These are phyloP conservation scores for Tigriopus japonicus DNA, from an alignment of 1,140 invertebrate genomes.

Conservation along the genomic window DNA sequence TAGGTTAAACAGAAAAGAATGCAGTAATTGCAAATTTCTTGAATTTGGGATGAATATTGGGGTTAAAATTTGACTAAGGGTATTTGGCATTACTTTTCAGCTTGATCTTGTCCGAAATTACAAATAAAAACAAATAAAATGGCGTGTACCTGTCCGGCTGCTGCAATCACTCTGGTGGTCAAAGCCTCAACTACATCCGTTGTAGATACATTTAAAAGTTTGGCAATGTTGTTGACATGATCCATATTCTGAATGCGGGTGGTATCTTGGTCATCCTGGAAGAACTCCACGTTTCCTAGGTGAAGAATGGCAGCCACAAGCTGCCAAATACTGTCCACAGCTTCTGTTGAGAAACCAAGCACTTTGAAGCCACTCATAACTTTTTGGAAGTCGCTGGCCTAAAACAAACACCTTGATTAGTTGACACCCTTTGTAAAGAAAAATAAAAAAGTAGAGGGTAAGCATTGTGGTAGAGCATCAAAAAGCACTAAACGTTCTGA, in stretches of 20 bases:
- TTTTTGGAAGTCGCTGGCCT: conserved; percentile 42
- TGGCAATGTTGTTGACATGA: conserved; percentile 39
- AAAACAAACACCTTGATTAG: neutral
- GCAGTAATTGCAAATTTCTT: too few relatives aligned
- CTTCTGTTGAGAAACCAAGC: conserved; percentile 54
- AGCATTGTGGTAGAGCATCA: too few relatives aligned
- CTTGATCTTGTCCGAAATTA: too few relatives aligned
- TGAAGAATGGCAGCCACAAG: conserved; percentile 74
- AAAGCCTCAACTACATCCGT: conserved; percentile 52
- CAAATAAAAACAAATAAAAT: too few relatives aligned
- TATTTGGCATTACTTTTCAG: too few relatives aligned
- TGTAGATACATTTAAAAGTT: conserved; percentile 48
- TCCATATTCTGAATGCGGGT: conserved; percentile 38
- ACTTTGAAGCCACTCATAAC: conserved; percentile 63
- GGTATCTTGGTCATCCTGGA: conserved; percentile 39
- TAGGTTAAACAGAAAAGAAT: too few relatives aligned
- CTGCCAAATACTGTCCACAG: conserved; percentile 71
- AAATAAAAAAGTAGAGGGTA: too few relatives aligned
- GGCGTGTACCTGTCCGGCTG: conserved; percentile 55
- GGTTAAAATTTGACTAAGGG: too few relatives aligned
- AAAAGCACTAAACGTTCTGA: too few relatives aligned
- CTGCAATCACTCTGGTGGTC: conserved; percentile 70
- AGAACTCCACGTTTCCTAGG: conserved; percentile 56
- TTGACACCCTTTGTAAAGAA: neutral
- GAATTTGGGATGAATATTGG: too few relatives aligned